Conservation (phyloP, 2,113 vertebrate genomes). For the Talpa occidentalis region DNA sequence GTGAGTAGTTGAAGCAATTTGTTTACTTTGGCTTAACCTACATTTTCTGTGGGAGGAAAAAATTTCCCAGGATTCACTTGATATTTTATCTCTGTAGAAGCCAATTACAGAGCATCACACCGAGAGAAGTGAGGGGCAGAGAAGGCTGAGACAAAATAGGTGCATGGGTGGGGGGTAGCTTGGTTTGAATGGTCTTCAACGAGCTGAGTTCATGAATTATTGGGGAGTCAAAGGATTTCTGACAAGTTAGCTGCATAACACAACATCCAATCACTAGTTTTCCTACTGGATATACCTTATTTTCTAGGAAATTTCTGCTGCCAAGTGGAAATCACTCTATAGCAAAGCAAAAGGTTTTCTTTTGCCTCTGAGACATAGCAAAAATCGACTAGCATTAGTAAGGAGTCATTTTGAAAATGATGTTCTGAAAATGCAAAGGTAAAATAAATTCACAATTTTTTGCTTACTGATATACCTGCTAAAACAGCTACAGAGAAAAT, state of each 20-base stretch:
- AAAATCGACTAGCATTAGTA: slow-evolving; percentile 60
- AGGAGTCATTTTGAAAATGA: slow-evolving; percentile 65
- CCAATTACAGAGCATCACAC: slow-evolving; percentile 87
- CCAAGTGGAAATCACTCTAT: slow-evolving; percentile 64
- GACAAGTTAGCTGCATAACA: slow-evolving; percentile 80
- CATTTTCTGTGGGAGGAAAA: slow-evolving; percentile 73
- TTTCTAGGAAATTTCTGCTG: slow-evolving; percentile 74
- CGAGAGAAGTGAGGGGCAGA: slow-evolving; percentile 80
- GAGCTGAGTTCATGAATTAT: slow-evolving; percentile 84
- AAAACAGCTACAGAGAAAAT: slow-evolving; percentile 77
- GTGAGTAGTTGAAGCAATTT: slow-evolving; percentile 79
- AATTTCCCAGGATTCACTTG: slow-evolving; percentile 74
- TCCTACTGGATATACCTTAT: slow-evolving; percentile 69
- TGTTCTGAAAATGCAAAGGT: slow-evolving; percentile 72
- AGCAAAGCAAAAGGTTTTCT: slow-evolving; percentile 30
- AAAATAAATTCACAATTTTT: slow-evolving; percentile 71
- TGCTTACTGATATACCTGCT: slow-evolving; percentile 76
- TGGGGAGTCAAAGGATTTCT: slow-evolving; percentile 83
- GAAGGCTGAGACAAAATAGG: slow-evolving; percentile 85
- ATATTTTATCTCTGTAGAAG: slow-evolving; percentile 81
- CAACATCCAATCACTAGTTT: slow-evolving; percentile 71
- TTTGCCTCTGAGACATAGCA: slow-evolving; percentile 33
- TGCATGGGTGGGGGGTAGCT: slow-evolving; percentile 77
- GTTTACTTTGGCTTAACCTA: slow-evolving; percentile 82
- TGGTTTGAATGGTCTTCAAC: slow-evolving; percentile 71